phyloP scores from a whole-genome alignment of 2,113 vertebrate species.

The Aleadryas rufinucha region DNA sequence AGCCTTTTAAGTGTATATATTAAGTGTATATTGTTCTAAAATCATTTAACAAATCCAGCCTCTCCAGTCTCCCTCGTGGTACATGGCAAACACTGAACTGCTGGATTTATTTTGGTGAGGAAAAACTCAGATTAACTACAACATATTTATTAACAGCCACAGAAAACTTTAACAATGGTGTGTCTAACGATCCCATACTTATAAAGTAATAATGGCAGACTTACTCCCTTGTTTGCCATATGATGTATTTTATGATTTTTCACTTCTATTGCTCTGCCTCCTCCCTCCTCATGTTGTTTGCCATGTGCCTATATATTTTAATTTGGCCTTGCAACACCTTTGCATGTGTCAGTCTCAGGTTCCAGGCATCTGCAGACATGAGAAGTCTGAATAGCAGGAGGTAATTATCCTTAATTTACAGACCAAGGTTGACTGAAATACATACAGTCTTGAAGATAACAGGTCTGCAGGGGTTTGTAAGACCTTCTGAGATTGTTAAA shows the following conservation, averaged over 20 bases:
- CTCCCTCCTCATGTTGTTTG: neutral
- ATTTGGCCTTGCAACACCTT: neutral
- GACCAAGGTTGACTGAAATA: neutral
- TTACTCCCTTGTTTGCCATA: neutral
- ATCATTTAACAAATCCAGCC: neutral
- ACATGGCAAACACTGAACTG: neutral
- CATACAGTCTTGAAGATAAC: neutral
- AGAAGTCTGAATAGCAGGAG: neutral
- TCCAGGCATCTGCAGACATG: neutral
- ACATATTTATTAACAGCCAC: neutral
- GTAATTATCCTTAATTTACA: conserved; percentile 25
- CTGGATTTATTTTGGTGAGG: neutral
- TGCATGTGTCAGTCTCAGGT: neutral
- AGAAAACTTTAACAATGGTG: neutral
- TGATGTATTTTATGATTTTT: neutral
- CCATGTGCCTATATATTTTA: neutral
- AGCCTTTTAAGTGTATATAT: neutral
- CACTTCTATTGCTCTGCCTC: neutral
- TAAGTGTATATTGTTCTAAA: neutral
- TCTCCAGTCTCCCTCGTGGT: neutral
- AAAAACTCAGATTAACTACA: neutral
- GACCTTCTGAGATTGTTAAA: neutral
- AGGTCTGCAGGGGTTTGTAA: neutral
- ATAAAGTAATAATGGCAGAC: neutral
- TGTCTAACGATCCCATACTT: neutral